These are phyloP conservation scores for Masticophis lateralis DNA, from an alignment of 2,797 vertebrate genomes.

Conservation along the genomic window DNA sequence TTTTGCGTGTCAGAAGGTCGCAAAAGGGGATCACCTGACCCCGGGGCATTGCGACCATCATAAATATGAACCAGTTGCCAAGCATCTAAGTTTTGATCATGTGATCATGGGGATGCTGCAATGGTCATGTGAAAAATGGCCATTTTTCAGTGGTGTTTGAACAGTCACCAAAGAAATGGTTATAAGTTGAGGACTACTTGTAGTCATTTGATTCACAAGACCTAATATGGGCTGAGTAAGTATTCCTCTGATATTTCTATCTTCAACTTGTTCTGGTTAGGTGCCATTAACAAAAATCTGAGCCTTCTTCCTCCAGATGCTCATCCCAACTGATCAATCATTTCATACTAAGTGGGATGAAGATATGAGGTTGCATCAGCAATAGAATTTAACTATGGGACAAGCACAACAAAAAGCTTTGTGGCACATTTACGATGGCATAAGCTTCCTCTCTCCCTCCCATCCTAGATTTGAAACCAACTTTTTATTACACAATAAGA, in stretches of 20 bases:
- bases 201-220: background rate
- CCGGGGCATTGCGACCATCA: fast-evolving
- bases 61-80: background rate
- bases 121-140: background rate
- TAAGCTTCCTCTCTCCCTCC: background rate
- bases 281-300: background rate
- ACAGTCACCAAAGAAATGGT: background rate
- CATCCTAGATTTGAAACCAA: background rate
- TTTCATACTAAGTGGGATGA: background rate
- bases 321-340: background rate
- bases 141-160: background rate
- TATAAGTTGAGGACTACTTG: background rate
- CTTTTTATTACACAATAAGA: background rate
- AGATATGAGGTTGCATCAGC: background rate
- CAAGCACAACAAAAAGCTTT: background rate
- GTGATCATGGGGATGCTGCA: background rate
- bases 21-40: background rate
- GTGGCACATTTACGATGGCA: background rate
- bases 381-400: background rate
- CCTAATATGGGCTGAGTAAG: background rate
- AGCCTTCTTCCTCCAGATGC: background rate
- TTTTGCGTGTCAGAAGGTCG: background rate
- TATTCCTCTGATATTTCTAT: fast-evolving
- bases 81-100: background rate
- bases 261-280: background rate